Evolutionary conservation across 1,140 invertebrate genomes (phyloP), one percentile per base, ranked within the genome.

Genomic region (Drosophila ficusphila): DNA sequence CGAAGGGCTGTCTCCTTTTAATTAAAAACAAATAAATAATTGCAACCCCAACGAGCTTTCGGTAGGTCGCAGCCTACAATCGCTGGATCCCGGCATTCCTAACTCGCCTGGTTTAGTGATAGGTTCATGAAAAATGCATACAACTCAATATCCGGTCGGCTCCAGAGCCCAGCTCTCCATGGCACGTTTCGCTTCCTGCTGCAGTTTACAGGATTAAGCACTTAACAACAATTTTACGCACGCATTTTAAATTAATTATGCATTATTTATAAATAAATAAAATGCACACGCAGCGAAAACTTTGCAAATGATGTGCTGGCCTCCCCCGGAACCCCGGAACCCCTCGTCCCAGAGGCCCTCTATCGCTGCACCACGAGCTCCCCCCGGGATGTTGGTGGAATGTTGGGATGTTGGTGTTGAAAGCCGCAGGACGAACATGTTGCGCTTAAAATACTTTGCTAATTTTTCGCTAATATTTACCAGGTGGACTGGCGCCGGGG

Each of bases 401-500:
- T 18, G 36, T 23, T 41, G 48, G 56, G 51, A 61, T 42, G 64
- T 72, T 81, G 73, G 71, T 76, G 78, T 31, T 67, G 75, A 76
- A 79, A 85, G 71, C 81, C 81, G 42, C 81, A 86, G 76, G 51
- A 86, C 81, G 81, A 86, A 86, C 81, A 85, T 86, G 81, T 79
- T 70, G 81, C 81, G 67, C 81, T 86, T 79, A 86, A 85, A 85
- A 85, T 85, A 73, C 81, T 86, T 79, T 86, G 76, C 79, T 85
- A 85, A 85, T 85, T 85, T 85, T 86, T 85, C 79, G 76, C 79
- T 79, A 86, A 85, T 86, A 85, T 85, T 85, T 85, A 51, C 81
- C 71, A 85, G 75, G 79, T 79, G 54, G 54, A 36, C 61, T 27
- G 57, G 25, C 33, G 54, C 31, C 33, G 49, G 38, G 56, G 16